A percentile compares a stretch with the other conserved stretches of the same genome.
phyloP scores from a whole-genome alignment of 2,113 vertebrate genomes.

The Malaclemys terrapin region DNA sequence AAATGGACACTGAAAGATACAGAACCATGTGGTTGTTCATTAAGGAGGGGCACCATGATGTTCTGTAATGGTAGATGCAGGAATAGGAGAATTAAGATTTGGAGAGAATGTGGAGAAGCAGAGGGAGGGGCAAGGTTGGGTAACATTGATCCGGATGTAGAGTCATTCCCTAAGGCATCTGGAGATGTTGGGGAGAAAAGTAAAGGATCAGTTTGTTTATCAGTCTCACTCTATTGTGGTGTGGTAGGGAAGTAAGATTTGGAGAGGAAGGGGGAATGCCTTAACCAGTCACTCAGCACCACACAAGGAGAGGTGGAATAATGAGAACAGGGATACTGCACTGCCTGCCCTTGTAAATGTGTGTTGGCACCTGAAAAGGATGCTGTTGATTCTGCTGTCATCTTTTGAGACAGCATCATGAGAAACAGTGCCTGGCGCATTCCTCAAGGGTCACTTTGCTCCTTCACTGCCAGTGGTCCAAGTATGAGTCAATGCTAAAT shows the following conservation, averaged over 20 bases:
- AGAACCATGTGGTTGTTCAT: accelerated
- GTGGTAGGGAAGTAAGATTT: not conserved
- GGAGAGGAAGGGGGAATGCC: not conserved
- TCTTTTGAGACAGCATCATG: not conserved
- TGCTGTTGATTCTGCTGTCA: not conserved
- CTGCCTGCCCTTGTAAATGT: not conserved
- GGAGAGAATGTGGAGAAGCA: not conserved
- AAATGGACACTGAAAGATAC: accelerated
- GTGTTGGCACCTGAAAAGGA: not conserved
- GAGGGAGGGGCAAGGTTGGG: not conserved
- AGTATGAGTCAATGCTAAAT: not conserved
- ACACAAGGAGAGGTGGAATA: not conserved
- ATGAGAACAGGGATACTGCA: not conserved
- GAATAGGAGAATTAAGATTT: not conserved
- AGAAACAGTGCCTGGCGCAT: not conserved
- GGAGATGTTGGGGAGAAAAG: not conserved
- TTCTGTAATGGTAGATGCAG: not conserved
- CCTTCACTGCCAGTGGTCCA: not conserved
- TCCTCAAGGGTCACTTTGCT: not conserved
- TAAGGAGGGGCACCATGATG: not conserved
- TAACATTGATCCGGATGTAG: not conserved
- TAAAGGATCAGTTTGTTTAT: not conserved
- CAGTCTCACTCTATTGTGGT: not conserved
- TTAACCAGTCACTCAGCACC: not conserved
- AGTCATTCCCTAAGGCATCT: no score